Conservation (phyloP, 2,797 vertebrate species). For the Hippocampus kuda region DNA sequence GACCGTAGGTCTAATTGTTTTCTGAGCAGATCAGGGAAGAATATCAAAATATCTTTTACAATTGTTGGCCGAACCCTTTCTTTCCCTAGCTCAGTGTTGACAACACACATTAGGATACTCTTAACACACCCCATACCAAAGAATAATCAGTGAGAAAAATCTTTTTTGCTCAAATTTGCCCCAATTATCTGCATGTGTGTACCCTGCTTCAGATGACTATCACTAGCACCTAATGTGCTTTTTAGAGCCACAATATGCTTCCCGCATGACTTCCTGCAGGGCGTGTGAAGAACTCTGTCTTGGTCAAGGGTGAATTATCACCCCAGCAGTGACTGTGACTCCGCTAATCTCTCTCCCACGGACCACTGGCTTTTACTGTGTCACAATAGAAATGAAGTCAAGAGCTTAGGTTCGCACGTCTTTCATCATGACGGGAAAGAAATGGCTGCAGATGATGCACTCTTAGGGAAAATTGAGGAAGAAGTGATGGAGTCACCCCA, state of each 20-base stretch:
- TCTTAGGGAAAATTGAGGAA: background rate
- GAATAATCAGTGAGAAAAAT: background rate
- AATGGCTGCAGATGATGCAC: background rate
- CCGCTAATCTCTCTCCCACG: conserved; percentile 30
- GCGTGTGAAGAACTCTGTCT: conserved; percentile 34
- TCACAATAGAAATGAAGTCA: conserved; percentile 22
- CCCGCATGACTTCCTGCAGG: conserved; percentile 10
- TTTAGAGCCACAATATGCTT: background rate
- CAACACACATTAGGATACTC: background rate
- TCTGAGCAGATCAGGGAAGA: no score
- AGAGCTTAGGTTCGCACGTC: conserved; percentile 3
- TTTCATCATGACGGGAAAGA: background rate
- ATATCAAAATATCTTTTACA: no score
- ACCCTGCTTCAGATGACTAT: background rate
- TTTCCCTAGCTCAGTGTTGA: background rate
- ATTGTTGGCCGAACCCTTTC: background rate
- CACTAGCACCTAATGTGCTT: background rate
- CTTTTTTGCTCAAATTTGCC: background rate
- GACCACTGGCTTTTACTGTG: conserved; percentile 18
- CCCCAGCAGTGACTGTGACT: conserved; percentile 28
- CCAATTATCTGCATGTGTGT: background rate
- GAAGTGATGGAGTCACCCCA: background rate
- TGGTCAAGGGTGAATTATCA: conserved; percentile 51
- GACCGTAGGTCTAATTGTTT: no score
- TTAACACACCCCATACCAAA: background rate